Percentiles rank a stretch among this genome's conserved stretches.
phyloP scores from a whole-genome alignment of 2,888 invertebrate species.

The Nysson spinosus region DNA sequence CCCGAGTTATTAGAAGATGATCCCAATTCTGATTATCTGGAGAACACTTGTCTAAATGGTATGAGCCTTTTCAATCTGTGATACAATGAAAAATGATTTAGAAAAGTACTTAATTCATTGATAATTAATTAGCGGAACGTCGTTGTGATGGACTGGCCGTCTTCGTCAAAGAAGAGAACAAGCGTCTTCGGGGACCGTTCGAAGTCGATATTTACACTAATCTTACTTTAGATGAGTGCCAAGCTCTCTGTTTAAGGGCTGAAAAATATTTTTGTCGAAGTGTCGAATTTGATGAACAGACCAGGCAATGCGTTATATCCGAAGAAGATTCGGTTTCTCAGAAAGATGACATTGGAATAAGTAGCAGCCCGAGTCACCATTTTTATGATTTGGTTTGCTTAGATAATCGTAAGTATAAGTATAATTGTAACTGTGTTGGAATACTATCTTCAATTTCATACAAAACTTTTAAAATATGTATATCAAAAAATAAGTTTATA shows the following conservation, averaged over 20 bases:
- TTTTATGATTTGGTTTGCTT: slow-evolving; percentile 93
- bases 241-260: slow-evolving; percentile 90
- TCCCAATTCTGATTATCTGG: slow-evolving; percentile 92
- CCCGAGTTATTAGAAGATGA: slow-evolving; percentile 91
- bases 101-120: neutral
- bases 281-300: slow-evolving; percentile 92
- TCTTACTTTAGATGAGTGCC: slow-evolving; percentile 91
- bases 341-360: slow-evolving; percentile 91
- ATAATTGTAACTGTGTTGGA: too few relatives aligned
- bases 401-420: slow-evolving; percentile 90
- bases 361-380: slow-evolving; percentile 90
- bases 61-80: slow-evolving; percentile 50
- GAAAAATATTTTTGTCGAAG: slow-evolving; percentile 95
- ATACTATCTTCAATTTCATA: too few relatives aligned
- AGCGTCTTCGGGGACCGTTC: slow-evolving; percentile 91
- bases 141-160: slow-evolving; percentile 92
- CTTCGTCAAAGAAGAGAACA: slow-evolving; percentile 93
- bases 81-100: too few relatives aligned
- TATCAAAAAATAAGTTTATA: too few relatives aligned
- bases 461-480: too few relatives aligned
- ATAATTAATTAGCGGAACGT: slow-evolving; percentile 83
- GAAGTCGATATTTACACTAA: slow-evolving; percentile 93
- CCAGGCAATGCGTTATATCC: slow-evolving; percentile 91
- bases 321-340: slow-evolving; percentile 95
- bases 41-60: slow-evolving; percentile 94